These are phyloP conservation scores for Neomorphus geoffroyi DNA, from an alignment of 2,797 vertebrate genomes.

Conservation along the genomic window DNA sequence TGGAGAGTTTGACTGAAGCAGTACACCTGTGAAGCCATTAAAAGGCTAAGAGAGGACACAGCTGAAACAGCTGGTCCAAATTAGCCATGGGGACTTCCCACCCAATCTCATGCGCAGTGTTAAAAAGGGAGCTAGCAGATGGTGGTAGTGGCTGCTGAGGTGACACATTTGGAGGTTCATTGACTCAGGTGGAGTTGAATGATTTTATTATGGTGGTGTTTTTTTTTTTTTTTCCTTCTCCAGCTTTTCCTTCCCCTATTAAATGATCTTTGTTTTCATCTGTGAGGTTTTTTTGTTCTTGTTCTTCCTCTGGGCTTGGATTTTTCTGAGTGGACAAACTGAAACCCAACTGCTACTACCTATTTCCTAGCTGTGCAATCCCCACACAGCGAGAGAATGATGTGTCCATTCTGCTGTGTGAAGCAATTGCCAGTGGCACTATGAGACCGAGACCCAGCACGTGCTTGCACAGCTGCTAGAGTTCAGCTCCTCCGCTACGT, in stretches of 20 bases:
- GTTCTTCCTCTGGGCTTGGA: not conserved
- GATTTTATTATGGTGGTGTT: no score
- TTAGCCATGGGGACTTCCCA: not conserved
- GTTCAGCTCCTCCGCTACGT: not conserved
- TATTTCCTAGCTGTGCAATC: not conserved
- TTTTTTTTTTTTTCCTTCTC: no score
- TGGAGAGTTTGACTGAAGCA: not conserved
- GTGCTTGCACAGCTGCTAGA: not conserved
- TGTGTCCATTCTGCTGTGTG: not conserved
- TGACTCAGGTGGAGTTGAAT: fast-evolving
- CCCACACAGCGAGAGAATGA: not conserved
- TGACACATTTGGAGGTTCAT: not conserved
- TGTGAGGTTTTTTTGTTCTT: not conserved
- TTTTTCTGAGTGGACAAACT: not conserved
- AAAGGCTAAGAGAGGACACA: not conserved
- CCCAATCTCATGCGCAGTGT: not conserved
- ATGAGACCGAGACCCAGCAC: not conserved
- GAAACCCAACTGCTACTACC: not conserved
- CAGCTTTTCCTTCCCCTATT: not conserved
- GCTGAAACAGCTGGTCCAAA: not conserved
- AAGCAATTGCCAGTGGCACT: not conserved
- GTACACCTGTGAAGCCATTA: not conserved
- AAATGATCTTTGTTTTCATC: not conserved
- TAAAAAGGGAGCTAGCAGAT: not conserved
- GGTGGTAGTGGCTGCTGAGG: not conserved